Evolutionary conservation across 2,888 invertebrate species (phyloP), one percentile per base, ranked within the genome.

Genomic region (Clanis bilineata): DNA sequence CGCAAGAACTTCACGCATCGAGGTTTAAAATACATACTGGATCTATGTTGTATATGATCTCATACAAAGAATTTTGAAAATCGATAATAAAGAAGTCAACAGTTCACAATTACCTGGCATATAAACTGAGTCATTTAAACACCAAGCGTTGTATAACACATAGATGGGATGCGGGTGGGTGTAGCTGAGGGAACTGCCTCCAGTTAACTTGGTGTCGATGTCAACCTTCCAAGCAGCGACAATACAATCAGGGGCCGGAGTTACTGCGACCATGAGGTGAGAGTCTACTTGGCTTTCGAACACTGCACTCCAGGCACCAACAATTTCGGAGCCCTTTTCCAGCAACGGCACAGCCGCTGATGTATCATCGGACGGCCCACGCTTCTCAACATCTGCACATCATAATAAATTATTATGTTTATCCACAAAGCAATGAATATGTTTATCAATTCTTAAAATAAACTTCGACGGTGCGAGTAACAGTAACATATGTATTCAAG

Each of bases 71-170:
- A n/a, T n/a, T n/a, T n/a, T n/a, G n/a, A n/a, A n/a, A n/a, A n/a
- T n/a, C n/a, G n/a, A n/a, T n/a, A n/a, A n/a, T n/a, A n/a, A n/a
- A n/a, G n/a, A n/a, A n/a, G n/a, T n/a, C n/a, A n/a, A n/a, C n/a
- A 5, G 1, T 15, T 47, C n/a, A 12, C 10, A 25, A 25, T 25
- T 51, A 96, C 97, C 95, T 93, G 93, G 93, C 90, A 94, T 82
- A 68, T 93, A 94, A 6, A 94, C 94, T 71, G 93, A 94, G 73
- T 95, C 95, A 56, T 93, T 93, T 38, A 92, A 86, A 79, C 96
- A 96, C 98, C 98, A 98, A 0, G 98, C 96, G 88, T 98, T 98
- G 79, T 97, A 98, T 2, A 98, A 93, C 0, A 98, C 86, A 77
- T 96, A 97, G 65, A 98, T 94, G 15, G 95, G 95, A 59, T 95